These are phyloP conservation scores for Zonotrichia leucophrys DNA, from an alignment of 2,113 vertebrate genomes.

Conservation along the genomic window DNA sequence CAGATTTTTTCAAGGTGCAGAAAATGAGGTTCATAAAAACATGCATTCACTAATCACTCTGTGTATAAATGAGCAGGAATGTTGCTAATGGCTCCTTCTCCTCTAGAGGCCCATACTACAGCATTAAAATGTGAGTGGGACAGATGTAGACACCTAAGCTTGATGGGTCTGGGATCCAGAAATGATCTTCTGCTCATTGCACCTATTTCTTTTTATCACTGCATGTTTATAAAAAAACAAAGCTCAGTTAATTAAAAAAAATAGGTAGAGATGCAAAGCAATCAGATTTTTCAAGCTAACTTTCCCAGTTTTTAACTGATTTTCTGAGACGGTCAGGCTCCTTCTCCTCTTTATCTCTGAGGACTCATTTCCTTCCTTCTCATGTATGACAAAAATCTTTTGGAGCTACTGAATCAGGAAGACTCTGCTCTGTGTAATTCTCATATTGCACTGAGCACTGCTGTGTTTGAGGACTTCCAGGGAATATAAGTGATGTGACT, in stretches of 20 bases:
- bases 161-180: neutral
- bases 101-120: neutral
- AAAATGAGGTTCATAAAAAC: conserved; percentile 16
- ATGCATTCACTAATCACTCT: neutral
- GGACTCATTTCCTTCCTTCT: neutral
- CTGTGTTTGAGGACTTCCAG: neutral
- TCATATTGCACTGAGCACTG: neutral
- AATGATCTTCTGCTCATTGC: neutral
- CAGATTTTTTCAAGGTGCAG: conserved; percentile 17
- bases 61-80: neutral
- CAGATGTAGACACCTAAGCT: neutral
- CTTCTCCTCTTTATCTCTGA: neutral
- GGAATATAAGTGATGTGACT: neutral
- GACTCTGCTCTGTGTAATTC: neutral
- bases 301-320: neutral
- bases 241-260: neutral
- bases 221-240: neutral
- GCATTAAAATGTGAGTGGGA: neutral
- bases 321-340: neutral
- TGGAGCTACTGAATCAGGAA: neutral
- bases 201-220: conserved; percentile 12
- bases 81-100: neutral
- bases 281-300: neutral
- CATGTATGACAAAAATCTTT: neutral
- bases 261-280: neutral